phyloP scores from a whole-genome alignment of 2,113 vertebrate genomes.

The Philantomba maxwellii region DNA sequence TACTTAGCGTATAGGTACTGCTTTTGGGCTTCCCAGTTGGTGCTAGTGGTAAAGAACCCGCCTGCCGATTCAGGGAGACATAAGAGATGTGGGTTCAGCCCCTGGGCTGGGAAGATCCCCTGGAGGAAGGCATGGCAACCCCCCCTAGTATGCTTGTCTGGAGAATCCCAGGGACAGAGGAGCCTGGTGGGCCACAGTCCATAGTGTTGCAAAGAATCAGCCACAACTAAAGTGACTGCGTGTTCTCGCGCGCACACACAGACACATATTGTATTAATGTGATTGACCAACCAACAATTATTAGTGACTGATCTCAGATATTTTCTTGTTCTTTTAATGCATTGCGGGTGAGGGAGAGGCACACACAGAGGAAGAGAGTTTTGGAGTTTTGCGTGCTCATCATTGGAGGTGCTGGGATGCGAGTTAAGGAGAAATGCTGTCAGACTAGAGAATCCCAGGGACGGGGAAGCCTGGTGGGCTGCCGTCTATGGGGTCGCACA shows the following conservation, averaged over 20 bases:
- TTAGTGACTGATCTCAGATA: neutral
- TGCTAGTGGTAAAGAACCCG: neutral
- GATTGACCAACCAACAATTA: neutral
- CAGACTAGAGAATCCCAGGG: too few species aligned
- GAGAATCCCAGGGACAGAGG: neutral
- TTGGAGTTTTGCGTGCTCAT: neutral
- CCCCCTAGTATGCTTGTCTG: neutral
- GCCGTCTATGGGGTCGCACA: too few species aligned
- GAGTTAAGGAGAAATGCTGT: neutral
- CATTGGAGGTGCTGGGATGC: too few species aligned
- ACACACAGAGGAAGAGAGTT: neutral
- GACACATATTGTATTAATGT: neutral
- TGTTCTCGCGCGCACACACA: accelerated
- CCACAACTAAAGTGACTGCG: neutral
- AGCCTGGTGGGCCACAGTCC: neutral
- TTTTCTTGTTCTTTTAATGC: neutral
- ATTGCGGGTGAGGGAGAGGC: neutral
- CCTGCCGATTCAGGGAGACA: neutral
- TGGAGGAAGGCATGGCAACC: neutral
- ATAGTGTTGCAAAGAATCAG: neutral
- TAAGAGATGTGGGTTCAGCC: neutral
- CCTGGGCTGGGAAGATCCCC: neutral
- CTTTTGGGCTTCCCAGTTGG: neutral
- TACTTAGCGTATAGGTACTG: neutral
- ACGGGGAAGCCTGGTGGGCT: too few species aligned